Conservation (phyloP, 2,113 vertebrate genomes). For the Diglossa brunneiventris region DNA sequence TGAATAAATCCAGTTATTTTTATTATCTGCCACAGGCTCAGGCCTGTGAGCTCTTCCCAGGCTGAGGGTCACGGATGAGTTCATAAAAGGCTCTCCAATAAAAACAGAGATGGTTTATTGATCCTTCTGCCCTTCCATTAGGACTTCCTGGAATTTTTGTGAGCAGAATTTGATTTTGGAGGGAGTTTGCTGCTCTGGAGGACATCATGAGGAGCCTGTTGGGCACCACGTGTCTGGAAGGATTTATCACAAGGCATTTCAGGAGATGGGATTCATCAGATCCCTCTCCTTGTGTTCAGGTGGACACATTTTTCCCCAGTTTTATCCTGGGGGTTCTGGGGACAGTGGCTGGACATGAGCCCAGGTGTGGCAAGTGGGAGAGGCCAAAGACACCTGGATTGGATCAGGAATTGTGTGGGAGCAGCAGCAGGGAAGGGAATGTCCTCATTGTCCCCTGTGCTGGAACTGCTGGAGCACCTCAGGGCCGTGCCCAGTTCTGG, state of each 20-base stretch:
- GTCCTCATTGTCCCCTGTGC: neutral
- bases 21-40: neutral
- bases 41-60: neutral
- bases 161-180: neutral
- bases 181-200: neutral
- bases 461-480: neutral
- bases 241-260: neutral
- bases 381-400: neutral
- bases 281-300: neutral
- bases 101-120: neutral
- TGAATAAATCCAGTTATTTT: slow-evolving; percentile 40
- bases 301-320: rapidly evolving
- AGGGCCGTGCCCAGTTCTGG: neutral
- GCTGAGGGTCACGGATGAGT: neutral
- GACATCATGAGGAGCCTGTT: neutral
- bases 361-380: neutral
- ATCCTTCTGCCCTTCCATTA: neutral
- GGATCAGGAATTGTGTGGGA: neutral
- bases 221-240: rapidly evolving
- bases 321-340: no score
- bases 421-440: neutral
- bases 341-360: neutral
- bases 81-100: neutral
- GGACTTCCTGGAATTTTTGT: neutral
- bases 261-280: neutral